Evolutionary conservation across 2,888 invertebrate species (phyloP).

Genomic region (Shargacucullia verbasci): DNA sequence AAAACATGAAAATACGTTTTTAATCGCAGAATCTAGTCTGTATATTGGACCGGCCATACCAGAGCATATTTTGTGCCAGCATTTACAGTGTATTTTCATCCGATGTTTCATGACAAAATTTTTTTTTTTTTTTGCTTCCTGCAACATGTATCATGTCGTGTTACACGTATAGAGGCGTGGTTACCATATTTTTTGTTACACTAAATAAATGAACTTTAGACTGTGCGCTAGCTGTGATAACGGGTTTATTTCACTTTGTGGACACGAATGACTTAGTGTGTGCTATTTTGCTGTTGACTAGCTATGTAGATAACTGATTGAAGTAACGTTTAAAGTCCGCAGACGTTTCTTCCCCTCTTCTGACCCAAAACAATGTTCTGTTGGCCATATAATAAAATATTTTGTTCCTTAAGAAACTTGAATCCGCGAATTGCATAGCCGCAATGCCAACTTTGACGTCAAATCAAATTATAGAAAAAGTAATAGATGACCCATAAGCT

Average conservation of each 20-base stretch:
- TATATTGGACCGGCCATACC: background rate
- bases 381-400: too few relatives aligned
- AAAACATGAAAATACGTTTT: conserved; percentile 7
- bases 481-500: conserved; percentile 5
- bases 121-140: conserved; percentile 17
- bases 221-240: conserved; percentile 6
- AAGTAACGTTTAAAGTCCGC: too few relatives aligned
- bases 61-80: conserved; percentile 12
- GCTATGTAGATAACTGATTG: too few relatives aligned
- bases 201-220: conserved; percentile 25
- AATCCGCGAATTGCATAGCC: too few relatives aligned
- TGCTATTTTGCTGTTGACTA: too few relatives aligned
- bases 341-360: too few relatives aligned
- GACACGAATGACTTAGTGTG: background rate
- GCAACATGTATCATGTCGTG: conserved; percentile 34
- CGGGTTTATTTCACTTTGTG: conserved; percentile 17
- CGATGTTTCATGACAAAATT: conserved; percentile 40
- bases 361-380: too few relatives aligned
- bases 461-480: too few relatives aligned
- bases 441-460: too few relatives aligned
- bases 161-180: conserved; percentile 7
- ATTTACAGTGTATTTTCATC: conserved; percentile 33
- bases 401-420: too few relatives aligned
- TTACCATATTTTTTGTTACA: conserved; percentile 26
- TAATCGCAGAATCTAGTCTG: conserved; percentile 18